Conservation (phyloP, 1,140 invertebrate species). For the Pseudomyrmex dendroicus region DNA sequence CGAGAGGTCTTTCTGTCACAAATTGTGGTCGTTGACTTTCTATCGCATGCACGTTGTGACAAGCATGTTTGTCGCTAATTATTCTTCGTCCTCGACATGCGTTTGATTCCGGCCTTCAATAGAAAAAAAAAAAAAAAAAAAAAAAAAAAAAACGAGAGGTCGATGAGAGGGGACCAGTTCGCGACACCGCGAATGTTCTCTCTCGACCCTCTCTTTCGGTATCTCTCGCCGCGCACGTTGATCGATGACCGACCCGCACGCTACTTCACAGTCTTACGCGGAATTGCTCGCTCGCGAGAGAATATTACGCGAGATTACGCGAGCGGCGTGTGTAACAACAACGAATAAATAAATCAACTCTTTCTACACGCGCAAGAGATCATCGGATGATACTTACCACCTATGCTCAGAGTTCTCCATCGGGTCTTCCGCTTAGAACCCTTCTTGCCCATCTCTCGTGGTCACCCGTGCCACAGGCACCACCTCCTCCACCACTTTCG, state of each 20-base stretch:
- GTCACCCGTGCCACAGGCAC: slow-evolving; percentile 71
- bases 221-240: slow-evolving; percentile 31
- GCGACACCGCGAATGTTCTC: slow-evolving; percentile 28
- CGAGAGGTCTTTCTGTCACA: neutral
- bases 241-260: slow-evolving; percentile 43
- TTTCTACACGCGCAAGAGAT: neutral
- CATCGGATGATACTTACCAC: slow-evolving; percentile 78
- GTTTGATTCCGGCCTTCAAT: too few species aligned
- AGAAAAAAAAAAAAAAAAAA: too few species aligned
- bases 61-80: too few species aligned
- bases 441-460: slow-evolving; percentile 84
- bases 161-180: slow-evolving; percentile 7
- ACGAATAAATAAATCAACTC: neutral
- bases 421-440: slow-evolving; percentile 84
- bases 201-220: neutral
- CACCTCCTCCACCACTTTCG: slow-evolving; percentile 62
- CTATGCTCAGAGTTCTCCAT: slow-evolving; percentile 84
- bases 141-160: too few species aligned
- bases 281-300: slow-evolving; percentile 30
- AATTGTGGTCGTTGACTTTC: too few species aligned
- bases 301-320: slow-evolving; percentile 1
- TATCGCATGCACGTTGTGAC: too few species aligned
- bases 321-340: neutral
- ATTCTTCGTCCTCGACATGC: too few species aligned
- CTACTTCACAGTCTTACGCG: slow-evolving; percentile 9